Evolutionary conservation across 2,113 vertebrate species (phyloP).

Genomic region (Leptodactylus fuscus): DNA sequence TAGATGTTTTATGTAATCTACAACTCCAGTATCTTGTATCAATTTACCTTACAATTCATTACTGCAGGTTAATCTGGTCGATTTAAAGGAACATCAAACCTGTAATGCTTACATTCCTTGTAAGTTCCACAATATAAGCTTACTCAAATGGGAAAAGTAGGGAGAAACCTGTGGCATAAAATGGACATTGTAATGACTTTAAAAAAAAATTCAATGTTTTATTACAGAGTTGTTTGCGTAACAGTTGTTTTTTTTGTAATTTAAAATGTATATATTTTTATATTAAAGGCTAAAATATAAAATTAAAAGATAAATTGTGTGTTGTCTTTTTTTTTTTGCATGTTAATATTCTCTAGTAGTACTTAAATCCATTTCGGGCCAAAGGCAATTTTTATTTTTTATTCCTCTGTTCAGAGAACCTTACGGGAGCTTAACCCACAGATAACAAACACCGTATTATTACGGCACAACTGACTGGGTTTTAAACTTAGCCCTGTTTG

Average conservation of each 20-base stretch:
- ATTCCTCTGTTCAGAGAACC: too few species aligned
- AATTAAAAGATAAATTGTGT: neutral
- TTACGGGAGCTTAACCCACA: too few species aligned
- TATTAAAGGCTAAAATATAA: neutral
- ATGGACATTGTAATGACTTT: too few species aligned
- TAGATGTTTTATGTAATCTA: neutral
- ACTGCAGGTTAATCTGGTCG: neutral
- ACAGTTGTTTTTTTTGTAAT: neutral
- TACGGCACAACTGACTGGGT: too few species aligned
- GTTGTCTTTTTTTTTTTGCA: neutral
- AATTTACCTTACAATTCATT: neutral
- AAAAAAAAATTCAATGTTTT: neutral
- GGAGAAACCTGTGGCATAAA: too few species aligned
- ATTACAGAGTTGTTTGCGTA: neutral
- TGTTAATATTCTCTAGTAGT: neutral
- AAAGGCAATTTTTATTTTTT: too few species aligned
- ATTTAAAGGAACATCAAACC: too few species aligned
- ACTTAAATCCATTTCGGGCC: neutral
- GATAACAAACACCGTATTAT: too few species aligned
- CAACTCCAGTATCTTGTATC: neutral
- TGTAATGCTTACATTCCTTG: too few species aligned
- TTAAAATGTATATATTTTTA: neutral
- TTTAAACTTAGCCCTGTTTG: too few species aligned
- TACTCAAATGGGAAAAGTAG: too few species aligned
- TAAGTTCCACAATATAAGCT: too few species aligned